Conservation (phyloP, 1,140 invertebrate species). For the Pseudoatta argentina region DNA sequence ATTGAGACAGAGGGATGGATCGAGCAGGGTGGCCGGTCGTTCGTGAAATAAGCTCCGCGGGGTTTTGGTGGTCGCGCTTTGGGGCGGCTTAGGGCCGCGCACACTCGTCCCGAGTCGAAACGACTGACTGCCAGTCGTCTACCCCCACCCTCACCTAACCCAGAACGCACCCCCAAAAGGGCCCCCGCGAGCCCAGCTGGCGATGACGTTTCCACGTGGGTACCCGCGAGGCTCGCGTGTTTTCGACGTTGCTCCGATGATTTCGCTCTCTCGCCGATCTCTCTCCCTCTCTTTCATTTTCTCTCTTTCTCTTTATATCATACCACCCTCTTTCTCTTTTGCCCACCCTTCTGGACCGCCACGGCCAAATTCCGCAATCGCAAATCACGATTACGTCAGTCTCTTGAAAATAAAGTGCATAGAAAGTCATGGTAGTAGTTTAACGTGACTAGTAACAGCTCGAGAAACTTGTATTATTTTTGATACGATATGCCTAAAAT, state of each 20-base stretch:
- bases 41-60: conserved; percentile 86
- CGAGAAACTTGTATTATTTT: not conserved
- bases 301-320: not conserved
- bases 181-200: conserved; percentile 83
- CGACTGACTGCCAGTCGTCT: conserved; percentile 73
- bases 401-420: conserved; percentile 33
- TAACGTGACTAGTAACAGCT: conserved; percentile 3
- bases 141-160: conserved; percentile 66
- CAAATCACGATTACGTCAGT: conserved; percentile 43
- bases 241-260: conserved; percentile 84
- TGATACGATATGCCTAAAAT: not conserved
- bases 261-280: conserved; percentile 68
- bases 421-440: conserved; percentile 18
- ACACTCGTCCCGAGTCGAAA: conserved; percentile 73
- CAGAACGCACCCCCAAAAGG: conserved; percentile 68
- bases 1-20: conserved; percentile 69
- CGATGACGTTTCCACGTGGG: conserved; percentile 86
- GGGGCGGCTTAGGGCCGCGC: conserved; percentile 81
- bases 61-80: conserved; percentile 85
- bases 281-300: not conserved
- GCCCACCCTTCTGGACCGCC: not conserved
- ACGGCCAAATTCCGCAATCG: conserved; percentile 36
- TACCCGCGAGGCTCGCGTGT: conserved; percentile 85
- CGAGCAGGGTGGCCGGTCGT: conserved; percentile 83
- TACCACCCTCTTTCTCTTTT: conserved; percentile 22